These are phyloP conservation scores for Drosophila helvetica DNA, from an alignment of 2,888 invertebrate genomes.

Conservation along the genomic window DNA sequence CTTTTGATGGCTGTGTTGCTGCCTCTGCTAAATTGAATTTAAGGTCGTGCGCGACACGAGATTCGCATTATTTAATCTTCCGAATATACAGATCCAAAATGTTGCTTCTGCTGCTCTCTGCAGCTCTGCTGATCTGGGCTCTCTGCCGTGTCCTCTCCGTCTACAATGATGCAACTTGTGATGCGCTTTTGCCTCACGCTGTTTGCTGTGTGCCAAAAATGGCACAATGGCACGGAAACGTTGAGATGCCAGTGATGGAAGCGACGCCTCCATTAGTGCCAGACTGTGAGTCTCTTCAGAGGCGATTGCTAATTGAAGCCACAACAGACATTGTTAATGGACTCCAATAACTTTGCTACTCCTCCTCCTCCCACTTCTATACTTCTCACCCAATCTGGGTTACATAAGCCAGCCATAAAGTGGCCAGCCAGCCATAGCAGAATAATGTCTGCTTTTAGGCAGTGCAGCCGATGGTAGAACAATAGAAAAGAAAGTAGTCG, in stretches of 20 bases:
- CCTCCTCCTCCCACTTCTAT: slow-evolving; percentile 1
- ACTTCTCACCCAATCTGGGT: slow-evolving; percentile 43
- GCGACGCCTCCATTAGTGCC: slow-evolving; percentile 66
- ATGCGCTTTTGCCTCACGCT: slow-evolving; percentile 53
- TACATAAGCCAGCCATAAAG: slow-evolving; percentile 47
- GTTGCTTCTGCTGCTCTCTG: neutral
- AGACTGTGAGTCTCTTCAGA: slow-evolving; percentile 53
- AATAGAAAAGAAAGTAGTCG: slow-evolving; percentile 14
- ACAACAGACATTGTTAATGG: slow-evolving; percentile 57
- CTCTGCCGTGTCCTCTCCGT: neutral
- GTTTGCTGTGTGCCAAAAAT: slow-evolving; percentile 69
- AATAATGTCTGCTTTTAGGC: slow-evolving; percentile 24
- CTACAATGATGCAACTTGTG: slow-evolving; percentile 60
- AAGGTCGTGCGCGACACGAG: slow-evolving; percentile 72
- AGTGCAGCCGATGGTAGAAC: slow-evolving; percentile 15
- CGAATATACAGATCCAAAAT: slow-evolving; percentile 27
- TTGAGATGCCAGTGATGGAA: slow-evolving; percentile 16
- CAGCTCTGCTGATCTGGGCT: neutral
- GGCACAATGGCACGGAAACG: slow-evolving; percentile 51
- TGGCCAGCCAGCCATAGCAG: neutral
- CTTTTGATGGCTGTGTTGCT: slow-evolving; percentile 33
- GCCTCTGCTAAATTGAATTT: slow-evolving; percentile 75
- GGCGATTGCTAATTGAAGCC: slow-evolving; percentile 60
- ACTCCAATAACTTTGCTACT: slow-evolving; percentile 56
- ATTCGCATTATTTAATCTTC: slow-evolving; percentile 72